These are phyloP conservation scores for Muscicapa comitata DNA, from an alignment of 2,797 vertebrate species.

Conservation along the genomic window DNA sequence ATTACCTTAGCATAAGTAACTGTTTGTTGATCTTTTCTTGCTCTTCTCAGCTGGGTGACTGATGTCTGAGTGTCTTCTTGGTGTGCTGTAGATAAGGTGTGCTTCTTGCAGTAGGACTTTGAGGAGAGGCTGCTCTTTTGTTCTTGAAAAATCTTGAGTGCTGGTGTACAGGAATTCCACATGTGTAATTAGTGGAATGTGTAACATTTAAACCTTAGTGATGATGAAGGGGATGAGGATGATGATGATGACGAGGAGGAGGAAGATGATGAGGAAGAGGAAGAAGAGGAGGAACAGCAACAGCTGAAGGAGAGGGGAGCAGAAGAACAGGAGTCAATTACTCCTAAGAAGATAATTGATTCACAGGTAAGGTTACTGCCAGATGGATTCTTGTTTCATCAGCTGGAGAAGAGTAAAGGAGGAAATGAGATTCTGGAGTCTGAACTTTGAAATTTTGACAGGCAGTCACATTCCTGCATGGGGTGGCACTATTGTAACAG, in stretches of 20 bases:
- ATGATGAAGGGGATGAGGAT: slow-evolving; percentile 84
- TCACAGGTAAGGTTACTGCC: slow-evolving; percentile 48
- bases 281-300: slow-evolving; percentile 72
- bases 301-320: slow-evolving; percentile 63
- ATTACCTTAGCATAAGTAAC: neutral
- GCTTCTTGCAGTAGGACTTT: neutral
- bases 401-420: neutral
- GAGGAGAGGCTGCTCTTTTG: neutral
- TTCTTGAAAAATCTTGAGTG: neutral
- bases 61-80: neutral
- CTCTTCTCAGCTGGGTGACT: neutral
- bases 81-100: neutral
- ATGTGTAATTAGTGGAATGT: neutral
- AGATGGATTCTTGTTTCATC: neutral
- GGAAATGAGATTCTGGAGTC: neutral
- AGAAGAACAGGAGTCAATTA: slow-evolving; percentile 59
- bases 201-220: slow-evolving; percentile 70
- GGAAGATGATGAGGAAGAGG: slow-evolving; percentile 69
- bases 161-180: neutral
- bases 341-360: slow-evolving; percentile 67
- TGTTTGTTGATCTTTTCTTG: neutral
- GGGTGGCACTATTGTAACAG: neutral
- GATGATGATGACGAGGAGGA: slow-evolving; percentile 68
- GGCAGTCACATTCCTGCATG: neutral
- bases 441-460: neutral